Evolutionary conservation across 2,888 invertebrate species (phyloP), one percentile per base, ranked within the genome.

Genomic region (Isotomurus palustris): DNA sequence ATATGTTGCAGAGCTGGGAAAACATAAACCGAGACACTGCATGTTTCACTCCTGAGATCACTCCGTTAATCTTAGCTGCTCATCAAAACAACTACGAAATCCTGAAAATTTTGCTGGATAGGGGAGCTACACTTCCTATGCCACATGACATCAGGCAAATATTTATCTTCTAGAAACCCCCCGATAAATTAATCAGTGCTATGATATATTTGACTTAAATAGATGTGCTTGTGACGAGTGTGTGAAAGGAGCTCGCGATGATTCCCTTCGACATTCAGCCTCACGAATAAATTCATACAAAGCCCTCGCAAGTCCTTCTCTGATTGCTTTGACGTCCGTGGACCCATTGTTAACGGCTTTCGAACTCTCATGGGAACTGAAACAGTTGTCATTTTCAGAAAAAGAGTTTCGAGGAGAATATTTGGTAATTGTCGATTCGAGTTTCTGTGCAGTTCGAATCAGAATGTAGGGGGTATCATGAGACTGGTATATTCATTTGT

Each of bases 71-170:
- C 73, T 78, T 95, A 68, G 94, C 94, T 0, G 93, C 94, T 25
- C 94, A 95, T 74, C 83, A 87, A 73, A 92, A 95, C 75, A 95
- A 95, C 78, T 95, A 94, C 73, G 95, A 95, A 78, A 95, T 95
- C 72, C 81, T 96, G 68, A 95, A 95, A 77, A 84, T 96, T 54
- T 79, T 96, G 21, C 78, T 96, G 56, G 95, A 95, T 75, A 81
- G 95, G 50, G 94, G 95, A 21, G 93, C 93, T 5, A 88, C 90
- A 2, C 81, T 95, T 53, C 91, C 91, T 0, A 86, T 88, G 80
- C 91, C 91, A 12, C 62, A 62, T 51, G 62, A 62, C 25, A 50
- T 50, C 1, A 52, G 53, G 92, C 92, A 24, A 91, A 91, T 73
- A 10, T 21, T 14, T 32, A 29, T 35, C 19, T 25, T 12, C 17